Evolutionary conservation across 2,888 invertebrate genomes (phyloP).

Genomic region (Leptopilina myrica): DNA sequence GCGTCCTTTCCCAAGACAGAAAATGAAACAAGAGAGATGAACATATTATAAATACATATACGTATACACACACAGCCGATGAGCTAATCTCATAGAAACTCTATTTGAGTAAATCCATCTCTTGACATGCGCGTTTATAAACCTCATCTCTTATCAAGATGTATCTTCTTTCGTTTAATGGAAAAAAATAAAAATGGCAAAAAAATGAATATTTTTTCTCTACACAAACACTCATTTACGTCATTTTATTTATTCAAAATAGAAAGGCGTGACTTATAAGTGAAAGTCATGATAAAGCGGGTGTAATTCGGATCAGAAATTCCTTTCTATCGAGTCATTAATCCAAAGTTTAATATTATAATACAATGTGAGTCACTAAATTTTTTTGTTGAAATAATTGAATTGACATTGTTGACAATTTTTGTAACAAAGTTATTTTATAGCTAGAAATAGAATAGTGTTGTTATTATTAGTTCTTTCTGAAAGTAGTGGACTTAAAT

Average conservation of each 20-base stretch:
- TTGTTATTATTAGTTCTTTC: too few relatives aligned
- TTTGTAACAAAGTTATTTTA: too few relatives aligned
- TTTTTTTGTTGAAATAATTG: too few relatives aligned
- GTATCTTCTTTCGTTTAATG: neutral
- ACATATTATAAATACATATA: neutral
- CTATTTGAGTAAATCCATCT: constrained; percentile 36
- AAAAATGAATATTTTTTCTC: neutral
- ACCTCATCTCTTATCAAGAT: constrained; percentile 25
- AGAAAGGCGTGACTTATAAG: neutral
- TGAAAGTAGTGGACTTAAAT: too few relatives aligned
- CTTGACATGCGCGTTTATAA: constrained; percentile 23
- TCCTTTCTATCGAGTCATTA: neutral
- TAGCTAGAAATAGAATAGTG: too few relatives aligned
- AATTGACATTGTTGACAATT: too few relatives aligned
- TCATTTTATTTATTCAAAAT: constrained; percentile 22
- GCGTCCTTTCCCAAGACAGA: constrained; percentile 20
- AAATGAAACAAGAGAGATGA: constrained; percentile 8
- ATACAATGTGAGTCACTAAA: neutral
- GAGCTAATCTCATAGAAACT: constrained; percentile 26
- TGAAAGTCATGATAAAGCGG: constrained; percentile 12
- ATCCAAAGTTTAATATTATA: neutral
- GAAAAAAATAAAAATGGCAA: neutral
- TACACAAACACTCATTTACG: neutral
- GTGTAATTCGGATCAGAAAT: neutral
- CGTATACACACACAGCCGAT: neutral